phyloP scores from a whole-genome alignment of 2,797 vertebrate genomes.

The Pteronotus mesoamericanus region DNA sequence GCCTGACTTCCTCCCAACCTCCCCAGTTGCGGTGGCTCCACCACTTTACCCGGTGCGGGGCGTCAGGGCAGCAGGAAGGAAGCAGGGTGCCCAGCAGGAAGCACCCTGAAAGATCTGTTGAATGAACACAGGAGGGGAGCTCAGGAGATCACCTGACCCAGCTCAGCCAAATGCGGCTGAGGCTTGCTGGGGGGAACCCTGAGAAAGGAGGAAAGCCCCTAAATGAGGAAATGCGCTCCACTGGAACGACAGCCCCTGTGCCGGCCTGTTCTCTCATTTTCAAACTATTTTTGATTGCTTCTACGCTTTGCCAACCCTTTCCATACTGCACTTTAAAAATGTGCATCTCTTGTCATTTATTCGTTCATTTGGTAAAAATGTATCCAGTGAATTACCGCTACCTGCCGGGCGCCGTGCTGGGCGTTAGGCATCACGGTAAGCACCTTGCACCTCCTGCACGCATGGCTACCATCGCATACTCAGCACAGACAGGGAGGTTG shows the following conservation, averaged over 20 bases:
- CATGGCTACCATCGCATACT: not conserved
- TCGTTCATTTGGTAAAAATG: not conserved
- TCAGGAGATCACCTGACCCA: not conserved
- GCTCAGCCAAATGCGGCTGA: not conserved
- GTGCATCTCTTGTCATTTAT: not conserved
- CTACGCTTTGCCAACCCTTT: not conserved
- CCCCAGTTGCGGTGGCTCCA: not conserved
- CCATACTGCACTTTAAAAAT: not conserved
- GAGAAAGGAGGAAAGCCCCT: not conserved
- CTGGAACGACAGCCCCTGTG: not conserved
- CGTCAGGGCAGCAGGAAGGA: not conserved
- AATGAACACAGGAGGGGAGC: not conserved
- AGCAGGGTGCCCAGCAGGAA: not conserved
- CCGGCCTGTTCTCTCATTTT: not conserved
- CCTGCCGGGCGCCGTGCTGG: not conserved
- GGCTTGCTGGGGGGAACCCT: not conserved
- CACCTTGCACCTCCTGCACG: too few species aligned
- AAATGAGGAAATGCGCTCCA: not conserved
- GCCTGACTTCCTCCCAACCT: not conserved
- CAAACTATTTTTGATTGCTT: not conserved
- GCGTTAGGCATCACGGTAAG: not conserved
- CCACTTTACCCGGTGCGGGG: rapidly evolving
- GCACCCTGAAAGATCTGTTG: not conserved
- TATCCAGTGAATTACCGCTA: not conserved
- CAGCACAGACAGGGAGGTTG: not conserved